Base-by-base conservation (phyloP, 2,888 invertebrate genomes). In the Cabera pusaria region DNA sequence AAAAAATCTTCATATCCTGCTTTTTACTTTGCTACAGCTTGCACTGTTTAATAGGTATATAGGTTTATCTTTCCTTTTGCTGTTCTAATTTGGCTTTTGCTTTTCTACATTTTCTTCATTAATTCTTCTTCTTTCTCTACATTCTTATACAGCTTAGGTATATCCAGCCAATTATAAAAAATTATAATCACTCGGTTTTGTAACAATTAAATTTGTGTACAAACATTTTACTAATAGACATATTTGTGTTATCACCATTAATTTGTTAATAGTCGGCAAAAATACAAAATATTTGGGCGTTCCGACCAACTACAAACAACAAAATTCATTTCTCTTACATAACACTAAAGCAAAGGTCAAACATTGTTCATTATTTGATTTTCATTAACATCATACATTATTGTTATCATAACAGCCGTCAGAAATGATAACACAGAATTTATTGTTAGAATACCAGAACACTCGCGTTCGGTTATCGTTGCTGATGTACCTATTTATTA, bases 361-460 rank as follows among this genome's bases (percentile, higher is more conserved):
- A 52, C 45, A 49, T 65, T 31, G 35, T 43, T 41, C 41, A 39
- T 46, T 45, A 63, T 69, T 63, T 64, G 61, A 64, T 58, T 59
- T 62, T 58, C 58, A 60, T 61, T 61, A 61, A 51, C 59, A 33
- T 36, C 41, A 14, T 42, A 29, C 38, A 38, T 41, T 33, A 39
- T 20, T 38, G 31, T 44, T 51, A 51, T 52, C 43, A 27, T 39
- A 34, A 44, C 40, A 44, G 26, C 19, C 36, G 37, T 23, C 25
- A 31, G 19, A 18, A 27, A 25, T 12, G 44, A 47, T 49, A 45
- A 47, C 43, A 36, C 17, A 6, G 6, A 33, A 44, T 44, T 42
- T 32, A 39, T 44, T 41, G 41, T 33, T 37, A 25, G 27, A 22
- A 31, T 14, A 22, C 33, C 39, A 27, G 31, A 37, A 22, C 8